Base-by-base conservation (phyloP, 2,888 invertebrate genomes). In the Platypus cylindrus region DNA sequence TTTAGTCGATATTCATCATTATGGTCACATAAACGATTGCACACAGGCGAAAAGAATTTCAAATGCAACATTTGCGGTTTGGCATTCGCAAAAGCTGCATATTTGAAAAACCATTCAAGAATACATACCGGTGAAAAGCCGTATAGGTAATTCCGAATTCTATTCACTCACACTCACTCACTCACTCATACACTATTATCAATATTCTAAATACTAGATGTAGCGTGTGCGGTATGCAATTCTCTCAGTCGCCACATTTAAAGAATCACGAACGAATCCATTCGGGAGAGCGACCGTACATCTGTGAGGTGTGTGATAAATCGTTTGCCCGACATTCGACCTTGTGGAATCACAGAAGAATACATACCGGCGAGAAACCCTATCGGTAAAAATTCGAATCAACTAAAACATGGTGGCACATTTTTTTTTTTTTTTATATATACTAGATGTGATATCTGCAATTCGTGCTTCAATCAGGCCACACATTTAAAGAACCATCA, bases 261-360 rank as follows among this genome's bases (percentile, higher is more conserved):
- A 86, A 86, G 55, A 87, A 86, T 59, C 86, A 86, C 54, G 86
- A 87, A 60, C 70, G 86, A 52, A 86, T 86, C 36, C 86, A 87
- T 59, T 84, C 84, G 18, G 86, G 86, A 2, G 86, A 86, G 54
- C 74, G 85, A 44, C 86, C 86, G 1, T 86, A 86, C 58, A 84
- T 86, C 40, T 87, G 86, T 59, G 86, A 86, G 60, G 78, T 86
- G 14, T 87, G 86, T 54, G 85, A 86, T 56, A 87, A 87, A 62
- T 84, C 84, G 17, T 86, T 87, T 58, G 86, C 86, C 26, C 70
- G 86, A 44, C 86, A 86, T 59, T 85, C 85, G 5, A 87, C 86
- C 0, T 62, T 87, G 37, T 87, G 86, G 86, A 87, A 86, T 62
- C 86, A 87, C 56, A 70, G 86, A 16, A 73, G 86, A 45, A 87